phyloP scores from a whole-genome alignment of 1,140 invertebrate species.

The Aphelinus atriplicis region DNA sequence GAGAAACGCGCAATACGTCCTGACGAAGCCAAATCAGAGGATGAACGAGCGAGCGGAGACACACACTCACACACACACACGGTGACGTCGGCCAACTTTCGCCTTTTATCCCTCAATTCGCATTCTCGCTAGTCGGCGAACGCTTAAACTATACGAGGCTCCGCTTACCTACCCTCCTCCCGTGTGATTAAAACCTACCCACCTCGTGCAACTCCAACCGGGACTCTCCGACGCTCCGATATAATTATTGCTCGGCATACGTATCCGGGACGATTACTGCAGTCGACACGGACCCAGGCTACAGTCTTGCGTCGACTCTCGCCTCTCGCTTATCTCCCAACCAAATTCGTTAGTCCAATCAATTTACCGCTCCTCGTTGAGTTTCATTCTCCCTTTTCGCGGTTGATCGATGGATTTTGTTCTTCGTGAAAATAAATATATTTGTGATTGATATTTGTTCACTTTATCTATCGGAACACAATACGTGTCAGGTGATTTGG shows the following conservation, averaged over 20 bases:
- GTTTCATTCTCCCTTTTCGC: too few relatives aligned
- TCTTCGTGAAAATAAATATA: too few relatives aligned
- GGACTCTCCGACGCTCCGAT: slow-evolving; percentile 50
- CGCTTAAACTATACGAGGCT: slow-evolving; percentile 56
- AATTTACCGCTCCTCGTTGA: too few relatives aligned
- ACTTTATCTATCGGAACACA: too few relatives aligned
- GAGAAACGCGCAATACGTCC: slow-evolving; percentile 37
- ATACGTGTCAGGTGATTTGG: too few relatives aligned
- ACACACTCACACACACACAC: too few relatives aligned
- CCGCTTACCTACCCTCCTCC: slow-evolving; percentile 54
- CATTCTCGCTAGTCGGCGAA: slow-evolving; percentile 57
- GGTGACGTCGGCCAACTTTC: slow-evolving; percentile 49
- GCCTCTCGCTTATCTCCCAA: too few relatives aligned
- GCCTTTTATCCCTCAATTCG: slow-evolving; percentile 63
- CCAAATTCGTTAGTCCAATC: too few relatives aligned
- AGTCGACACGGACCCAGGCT: too few relatives aligned
- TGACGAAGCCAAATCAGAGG: background rate
- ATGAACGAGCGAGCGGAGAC: background rate
- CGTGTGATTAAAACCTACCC: slow-evolving; percentile 61
- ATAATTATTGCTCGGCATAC: slow-evolving; percentile 61
- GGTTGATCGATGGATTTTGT: too few relatives aligned
- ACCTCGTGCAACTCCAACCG: slow-evolving; percentile 27
- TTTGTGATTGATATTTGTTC: too few relatives aligned
- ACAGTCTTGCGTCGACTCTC: too few relatives aligned
- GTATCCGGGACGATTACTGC: slow-evolving; percentile 39